Base-by-base conservation (phyloP, 2,888 invertebrate species). In the Pachliopta kotzebuea region DNA sequence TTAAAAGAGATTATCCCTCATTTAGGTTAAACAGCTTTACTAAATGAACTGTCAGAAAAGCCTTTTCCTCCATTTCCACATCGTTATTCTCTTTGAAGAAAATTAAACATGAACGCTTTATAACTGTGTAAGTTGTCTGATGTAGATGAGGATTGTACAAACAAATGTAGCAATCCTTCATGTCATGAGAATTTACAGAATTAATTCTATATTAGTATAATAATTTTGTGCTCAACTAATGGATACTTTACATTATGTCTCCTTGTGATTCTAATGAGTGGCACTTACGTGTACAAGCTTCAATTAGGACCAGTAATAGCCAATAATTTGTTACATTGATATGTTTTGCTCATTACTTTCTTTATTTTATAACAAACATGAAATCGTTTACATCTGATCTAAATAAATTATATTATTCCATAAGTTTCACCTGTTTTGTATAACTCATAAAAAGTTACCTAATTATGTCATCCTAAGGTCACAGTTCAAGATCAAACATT, bases 391-490 rank as follows among this genome's bases (percentile, higher is more conserved):
- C 8, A 11, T 31, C 9, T 4, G 31, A 37, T 11, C 14, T 37
- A 37, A 9, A 11, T 11, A 37, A 11, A 11, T 14, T 14, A 37
- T 37, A 14, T 37, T 11, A 37, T 37, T 37, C 14, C 4, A 3
- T 14, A 14, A 37, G 14, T 14, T 14, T 62, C 23, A 20, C 17
- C 24, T 53, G 24, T 53, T 45, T 54, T 55, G 24, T 64, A 45
- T 24, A 29, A 52, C n/a, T 53, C 26, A 31, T 42, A 58, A 45
- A 42, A 53, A 11, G 29, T 54, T 49, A 20, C 54, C 26, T 57
- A 65, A 62, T 65, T 62, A 65, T 65, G 65, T 65, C 62, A 65
- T 62, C 21, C 37, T 29, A 14, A 52, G 58, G 45, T 54, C 54
- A 55, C 31, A 58, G 65, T 65, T 65, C 65, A 65, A 65, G 65